phyloP scores from a whole-genome alignment of 2,888 invertebrate genomes.

The Lagria hirta region DNA sequence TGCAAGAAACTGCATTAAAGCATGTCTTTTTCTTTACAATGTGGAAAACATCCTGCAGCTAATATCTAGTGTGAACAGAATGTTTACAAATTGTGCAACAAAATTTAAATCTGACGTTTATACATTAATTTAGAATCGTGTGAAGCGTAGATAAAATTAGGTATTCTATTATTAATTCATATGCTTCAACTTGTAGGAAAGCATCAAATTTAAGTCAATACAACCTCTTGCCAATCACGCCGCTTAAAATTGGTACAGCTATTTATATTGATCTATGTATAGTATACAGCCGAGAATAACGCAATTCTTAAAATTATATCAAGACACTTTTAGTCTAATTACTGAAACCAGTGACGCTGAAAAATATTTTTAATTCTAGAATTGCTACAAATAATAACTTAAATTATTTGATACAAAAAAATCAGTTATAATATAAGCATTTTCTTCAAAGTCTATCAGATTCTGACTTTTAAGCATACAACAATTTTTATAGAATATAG shows the following conservation, averaged over 20 bases:
- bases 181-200: slow-evolving; percentile 31
- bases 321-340: no score
- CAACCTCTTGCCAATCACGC: slow-evolving; percentile 36
- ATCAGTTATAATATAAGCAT: no score
- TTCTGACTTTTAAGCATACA: no score
- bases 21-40: no score
- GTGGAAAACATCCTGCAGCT: no score
- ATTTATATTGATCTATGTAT: slow-evolving; percentile 32
- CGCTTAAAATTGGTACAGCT: slow-evolving; percentile 30
- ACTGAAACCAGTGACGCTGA: slow-evolving; percentile 4
- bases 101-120: slow-evolving; percentile 27
- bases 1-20: no score
- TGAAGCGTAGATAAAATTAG: slow-evolving; percentile 32
- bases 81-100: slow-evolving; percentile 29
- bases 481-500: no score
- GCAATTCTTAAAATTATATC: slow-evolving; percentile 18
- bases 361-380: no score
- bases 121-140: slow-evolving; percentile 31
- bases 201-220: slow-evolving; percentile 36
- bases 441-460: no score
- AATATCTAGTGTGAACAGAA: slow-evolving; percentile 5
- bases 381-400: no score
- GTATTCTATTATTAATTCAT: slow-evolving; percentile 37
- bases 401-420: no score
- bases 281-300: slow-evolving; percentile 17